A percentile compares a stretch with the other conserved stretches of the same genome.
These are phyloP conservation scores for Myotis davidii DNA, from an alignment of 2,113 vertebrate species.

Conservation along the genomic window DNA sequence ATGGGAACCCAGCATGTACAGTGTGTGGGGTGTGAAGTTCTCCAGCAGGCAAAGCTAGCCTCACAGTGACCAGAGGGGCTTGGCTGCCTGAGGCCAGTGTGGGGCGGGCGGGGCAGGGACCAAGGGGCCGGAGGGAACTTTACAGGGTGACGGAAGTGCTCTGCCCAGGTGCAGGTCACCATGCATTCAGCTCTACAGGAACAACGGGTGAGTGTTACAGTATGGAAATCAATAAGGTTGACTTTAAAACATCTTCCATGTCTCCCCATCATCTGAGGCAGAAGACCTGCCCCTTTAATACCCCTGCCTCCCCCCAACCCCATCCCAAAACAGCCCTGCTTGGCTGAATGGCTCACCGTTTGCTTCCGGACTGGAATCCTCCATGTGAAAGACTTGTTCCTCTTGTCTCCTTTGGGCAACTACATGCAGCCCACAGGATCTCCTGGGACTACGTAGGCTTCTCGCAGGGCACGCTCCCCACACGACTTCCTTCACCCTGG, in stretches of 20 bases:
- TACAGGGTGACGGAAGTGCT: no score
- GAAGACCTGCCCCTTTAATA: background rate
- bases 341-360: background rate
- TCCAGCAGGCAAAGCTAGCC: background rate
- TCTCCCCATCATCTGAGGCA: background rate
- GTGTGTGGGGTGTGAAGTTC: background rate
- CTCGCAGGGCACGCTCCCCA: background rate
- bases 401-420: background rate
- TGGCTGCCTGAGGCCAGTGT: background rate
- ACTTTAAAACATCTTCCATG: background rate
- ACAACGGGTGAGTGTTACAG: background rate
- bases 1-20: background rate
- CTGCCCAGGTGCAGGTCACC: background rate
- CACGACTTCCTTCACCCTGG: background rate
- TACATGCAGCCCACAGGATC: fast-evolving
- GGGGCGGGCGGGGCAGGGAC: background rate
- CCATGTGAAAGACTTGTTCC: background rate
- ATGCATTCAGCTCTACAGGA: background rate
- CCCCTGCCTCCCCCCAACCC: no score
- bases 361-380: background rate
- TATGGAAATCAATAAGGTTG: background rate
- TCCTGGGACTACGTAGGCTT: background rate
- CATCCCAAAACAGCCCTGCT: fast-evolving
- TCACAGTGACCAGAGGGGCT: background rate
- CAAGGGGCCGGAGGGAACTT: no score